These are phyloP conservation scores for Drosophila trichaetosa DNA, from an alignment of 2,888 invertebrate genomes.

Conservation along the genomic window DNA sequence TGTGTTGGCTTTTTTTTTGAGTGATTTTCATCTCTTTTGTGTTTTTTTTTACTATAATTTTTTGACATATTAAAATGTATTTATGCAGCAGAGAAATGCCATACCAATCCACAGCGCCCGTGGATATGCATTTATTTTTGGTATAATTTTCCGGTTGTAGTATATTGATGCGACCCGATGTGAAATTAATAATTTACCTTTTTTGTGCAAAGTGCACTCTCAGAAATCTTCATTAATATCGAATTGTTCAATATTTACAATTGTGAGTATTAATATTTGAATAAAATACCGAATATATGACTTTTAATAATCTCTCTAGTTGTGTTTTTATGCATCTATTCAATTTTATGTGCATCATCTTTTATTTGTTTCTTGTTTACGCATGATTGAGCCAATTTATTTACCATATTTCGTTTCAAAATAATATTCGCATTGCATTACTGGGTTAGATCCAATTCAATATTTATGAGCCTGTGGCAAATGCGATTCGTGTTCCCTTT, in stretches of 20 bases:
- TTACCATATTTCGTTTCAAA: constrained; percentile 14
- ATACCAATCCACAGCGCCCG: constrained; percentile 24
- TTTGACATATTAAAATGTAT: constrained; percentile 51
- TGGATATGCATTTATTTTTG: constrained; percentile 53
- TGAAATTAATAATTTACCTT: constrained; percentile 14
- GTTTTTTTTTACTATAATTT: constrained; percentile 36
- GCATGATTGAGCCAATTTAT: constrained; percentile 16
- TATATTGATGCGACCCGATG: background rate
- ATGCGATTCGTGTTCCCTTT: constrained; percentile 28
- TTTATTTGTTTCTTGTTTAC: constrained; percentile 14
- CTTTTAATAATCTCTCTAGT: background rate
- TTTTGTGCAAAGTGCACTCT: background rate
- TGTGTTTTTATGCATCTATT: background rate
- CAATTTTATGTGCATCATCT: background rate
- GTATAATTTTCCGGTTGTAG: background rate
- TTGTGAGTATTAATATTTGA: background rate
- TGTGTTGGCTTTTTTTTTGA: constrained; percentile 21
- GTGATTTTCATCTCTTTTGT: constrained; percentile 33
- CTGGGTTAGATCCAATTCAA: constrained; percentile 18
- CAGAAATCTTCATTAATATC: background rate
- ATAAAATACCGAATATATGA: background rate
- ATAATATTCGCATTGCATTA: constrained; percentile 34
- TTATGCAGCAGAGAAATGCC: constrained; percentile 40
- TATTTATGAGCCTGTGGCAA: constrained; percentile 45
- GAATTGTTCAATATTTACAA: background rate